Evolutionary conservation across 2,797 vertebrate species (phyloP), one percentile per base, ranked within the genome.

Genomic region (Acipenser oxyrinchus): DNA sequence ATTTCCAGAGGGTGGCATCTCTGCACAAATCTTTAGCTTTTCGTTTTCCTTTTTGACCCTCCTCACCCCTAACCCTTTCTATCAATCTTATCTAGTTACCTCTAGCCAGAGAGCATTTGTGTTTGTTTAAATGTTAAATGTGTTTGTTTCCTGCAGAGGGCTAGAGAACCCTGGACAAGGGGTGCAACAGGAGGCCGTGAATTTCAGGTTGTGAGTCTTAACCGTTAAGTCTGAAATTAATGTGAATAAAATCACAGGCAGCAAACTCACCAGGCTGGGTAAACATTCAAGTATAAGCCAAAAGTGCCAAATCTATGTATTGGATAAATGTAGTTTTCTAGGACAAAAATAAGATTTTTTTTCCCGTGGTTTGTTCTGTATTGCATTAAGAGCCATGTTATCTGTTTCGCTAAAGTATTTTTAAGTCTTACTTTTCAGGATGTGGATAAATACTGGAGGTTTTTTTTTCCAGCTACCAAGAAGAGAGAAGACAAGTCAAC

Each of bases 171-270:
- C 94, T 92, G 95, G 96, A 94, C 90, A 93, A 94, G 96, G 91
- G 94, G 93, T 95, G 92, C 95, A 93, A 91, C 94, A 94, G 93
- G 92, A 94, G 93, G 93, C 88, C 93, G 94, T 97, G 95, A 97
- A 96, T 95, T 96, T 94, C 93, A 99, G 95, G 95, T 98, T 97
- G 96, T 98, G 95, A 98, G 95, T 99, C 89, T 89, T 90, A 89
- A 89, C 86, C 84, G 85, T 90, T 89, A 89, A 92, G 89, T 94
- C 90, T 93, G 90, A 91, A 86, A 84, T 93, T 84, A 89, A 89
- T 93, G 88, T 94, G 81, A 94, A 93, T 89, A 90, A 90, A 91
- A 92, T 62, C 82, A 81, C 79, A 90, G 86, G 90, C 83, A 88
- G 88, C 69, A 73, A 83, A 84, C 81, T 86, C 86, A 89, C 86